phyloP scores from a whole-genome alignment of 1,140 invertebrate genomes.

The Ceratitis capitata region DNA sequence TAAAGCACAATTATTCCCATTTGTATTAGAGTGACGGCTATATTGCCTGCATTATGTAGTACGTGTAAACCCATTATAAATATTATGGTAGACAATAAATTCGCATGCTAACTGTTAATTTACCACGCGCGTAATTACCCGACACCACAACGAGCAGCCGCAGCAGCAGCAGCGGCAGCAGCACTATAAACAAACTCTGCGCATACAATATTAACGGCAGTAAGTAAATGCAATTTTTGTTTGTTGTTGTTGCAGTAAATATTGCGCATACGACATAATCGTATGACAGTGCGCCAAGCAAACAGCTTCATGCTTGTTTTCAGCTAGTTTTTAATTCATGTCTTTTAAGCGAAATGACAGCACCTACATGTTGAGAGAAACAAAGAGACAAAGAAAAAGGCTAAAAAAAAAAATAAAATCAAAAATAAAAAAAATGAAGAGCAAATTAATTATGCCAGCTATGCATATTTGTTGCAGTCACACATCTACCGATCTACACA shows the following conservation, averaged over 20 bases:
- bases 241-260: not conserved
- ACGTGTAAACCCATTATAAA: not conserved
- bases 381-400: too few species aligned
- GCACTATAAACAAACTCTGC: not conserved
- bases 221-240: not conserved
- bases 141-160: not conserved
- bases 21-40: not conserved
- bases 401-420: not conserved
- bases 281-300: not conserved
- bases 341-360: constrained; percentile 14
- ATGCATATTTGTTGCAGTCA: not conserved
- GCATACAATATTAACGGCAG: not conserved
- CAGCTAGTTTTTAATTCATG: not conserved
- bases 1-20: not conserved
- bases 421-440: not conserved
- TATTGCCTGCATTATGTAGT: not conserved
- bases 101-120: not conserved
- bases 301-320: not conserved
- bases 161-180: not conserved
- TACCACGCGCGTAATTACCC: constrained; percentile 11
- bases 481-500: not conserved
- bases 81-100: not conserved
- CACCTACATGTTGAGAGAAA: not conserved
- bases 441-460: not conserved
- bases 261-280: too few species aligned